These are phyloP conservation scores for Eremobia ochroleuca DNA, from an alignment of 2,888 invertebrate genomes.

Conservation along the genomic window DNA sequence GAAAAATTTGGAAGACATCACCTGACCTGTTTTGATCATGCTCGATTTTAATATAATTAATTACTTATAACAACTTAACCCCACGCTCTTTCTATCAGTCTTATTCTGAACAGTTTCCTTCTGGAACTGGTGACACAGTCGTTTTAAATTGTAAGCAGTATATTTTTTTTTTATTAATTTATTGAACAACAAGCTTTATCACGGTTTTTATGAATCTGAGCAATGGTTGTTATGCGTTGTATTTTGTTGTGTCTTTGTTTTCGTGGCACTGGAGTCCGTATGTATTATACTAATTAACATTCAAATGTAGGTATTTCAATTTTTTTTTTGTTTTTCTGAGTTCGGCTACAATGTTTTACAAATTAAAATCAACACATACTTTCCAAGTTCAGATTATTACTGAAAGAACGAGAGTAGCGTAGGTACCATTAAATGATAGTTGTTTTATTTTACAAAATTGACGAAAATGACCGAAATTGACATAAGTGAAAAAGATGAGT, in stretches of 20 bases:
- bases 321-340: neutral
- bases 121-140: constrained; percentile 50
- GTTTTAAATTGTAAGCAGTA: constrained; percentile 3
- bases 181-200: neutral
- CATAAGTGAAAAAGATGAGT: constrained; percentile 42
- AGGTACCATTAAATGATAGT: constrained; percentile 45
- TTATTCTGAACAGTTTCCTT: constrained; percentile 70
- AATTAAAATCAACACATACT: constrained; percentile 8
- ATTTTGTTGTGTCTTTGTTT: neutral
- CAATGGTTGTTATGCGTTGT: neutral
- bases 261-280: neutral
- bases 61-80: constrained; percentile 55
- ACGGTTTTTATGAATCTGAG: neutral
- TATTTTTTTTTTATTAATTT: neutral
- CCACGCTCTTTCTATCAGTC: constrained; percentile 74
- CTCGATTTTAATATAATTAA: constrained; percentile 56
- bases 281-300: neutral
- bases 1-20: constrained; percentile 76
- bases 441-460: constrained; percentile 69
- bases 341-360: neutral
- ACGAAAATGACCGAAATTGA: constrained; percentile 75
- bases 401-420: constrained; percentile 61
- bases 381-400: constrained; percentile 58
- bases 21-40: constrained; percentile 68
- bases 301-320: neutral